A percentile compares a stretch with the other conserved stretches of the same genome.
phyloP scores from a whole-genome alignment of 2,113 vertebrate genomes.

The Puma concolor region DNA sequence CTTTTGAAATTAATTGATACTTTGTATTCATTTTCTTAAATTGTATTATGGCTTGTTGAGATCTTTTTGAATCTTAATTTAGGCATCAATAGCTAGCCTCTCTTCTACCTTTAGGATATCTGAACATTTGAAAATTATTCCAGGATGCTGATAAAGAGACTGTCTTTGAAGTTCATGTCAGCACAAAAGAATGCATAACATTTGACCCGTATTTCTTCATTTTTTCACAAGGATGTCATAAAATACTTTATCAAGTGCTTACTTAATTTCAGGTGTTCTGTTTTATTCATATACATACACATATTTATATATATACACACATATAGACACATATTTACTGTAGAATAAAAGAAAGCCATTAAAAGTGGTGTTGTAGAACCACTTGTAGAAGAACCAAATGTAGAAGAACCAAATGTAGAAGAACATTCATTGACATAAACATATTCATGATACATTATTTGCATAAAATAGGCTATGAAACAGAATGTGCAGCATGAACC shows the following conservation, averaged over 20 bases:
- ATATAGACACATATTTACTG: background rate
- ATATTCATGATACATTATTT: background rate
- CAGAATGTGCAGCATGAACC: background rate
- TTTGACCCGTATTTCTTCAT: slow-evolving; percentile 41
- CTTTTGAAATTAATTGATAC: background rate
- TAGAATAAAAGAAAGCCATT: background rate
- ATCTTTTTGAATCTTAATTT: slow-evolving; percentile 42
- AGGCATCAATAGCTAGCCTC: background rate
- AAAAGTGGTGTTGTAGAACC: background rate
- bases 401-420: background rate
- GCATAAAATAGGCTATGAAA: slow-evolving; percentile 26
- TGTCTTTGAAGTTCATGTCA: slow-evolving; percentile 54
- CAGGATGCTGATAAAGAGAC: slow-evolving; percentile 60
- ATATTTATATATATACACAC: background rate
- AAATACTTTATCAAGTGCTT: slow-evolving; percentile 55
- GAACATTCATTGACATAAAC: slow-evolving; percentile 9
- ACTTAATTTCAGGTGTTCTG: slow-evolving; percentile 67
- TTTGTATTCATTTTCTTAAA: slow-evolving; percentile 7
- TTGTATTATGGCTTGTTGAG: background rate
- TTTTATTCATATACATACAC: background rate
- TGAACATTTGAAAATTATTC: slow-evolving; percentile 57
- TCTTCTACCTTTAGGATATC: slow-evolving; percentile 41
- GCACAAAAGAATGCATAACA: slow-evolving; percentile 54
- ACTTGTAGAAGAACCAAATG: too few relatives aligned
- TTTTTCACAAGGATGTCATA: slow-evolving; percentile 66